Base-by-base conservation (phyloP, 2,888 invertebrate genomes). In the Brassicogethes aeneus region DNA sequence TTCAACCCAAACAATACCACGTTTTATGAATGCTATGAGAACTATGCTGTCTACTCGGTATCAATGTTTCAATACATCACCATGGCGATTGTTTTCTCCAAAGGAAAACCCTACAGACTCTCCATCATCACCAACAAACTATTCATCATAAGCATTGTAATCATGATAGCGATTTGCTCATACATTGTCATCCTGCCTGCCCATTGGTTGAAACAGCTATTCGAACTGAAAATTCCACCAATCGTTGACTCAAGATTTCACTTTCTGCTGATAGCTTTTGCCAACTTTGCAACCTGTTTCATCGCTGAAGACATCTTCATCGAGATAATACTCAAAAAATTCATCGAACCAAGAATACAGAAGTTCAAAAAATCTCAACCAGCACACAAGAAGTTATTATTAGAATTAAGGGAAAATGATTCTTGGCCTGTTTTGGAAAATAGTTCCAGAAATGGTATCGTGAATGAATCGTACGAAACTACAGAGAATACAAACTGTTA, bases 161-260 rank as follows among this genome's bases (percentile, higher is more conserved):
- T 73, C 1, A 66, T 76, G 47, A 69, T 70, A 1, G 47, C 61
- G 0, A 50, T 77, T 34, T 77, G 79, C 34, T 41, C 56, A 1
- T 76, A 75, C 50, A 68, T 77, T 14, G 68, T 71, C 1, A 39
- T 74, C 12, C 61, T 64, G 37, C 74, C 77, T 0, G 67, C 70
- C 0, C 17, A 62, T 1, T 74, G 72, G 72, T 39, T 75, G 1
- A 48, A 62, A 0, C 45, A 65, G 0, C 70, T 78, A 40, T 72
- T 91, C 16, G 78, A 87, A 54, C 64, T 91, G 0, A 67, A 71
- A 40, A 66, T 85, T 58, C 87, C 89, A 0, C 74, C 77, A 0
- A 71, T 75, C 15, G 61, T 70, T 0, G 60, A 63, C 16, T 55
- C 53, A 2, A 47, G 57, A 23, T 57, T 68, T 53, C 58, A 70